Evolutionary conservation across 1,140 invertebrate genomes (phyloP).

Genomic region (Phenacoccus solenopsis): DNA sequence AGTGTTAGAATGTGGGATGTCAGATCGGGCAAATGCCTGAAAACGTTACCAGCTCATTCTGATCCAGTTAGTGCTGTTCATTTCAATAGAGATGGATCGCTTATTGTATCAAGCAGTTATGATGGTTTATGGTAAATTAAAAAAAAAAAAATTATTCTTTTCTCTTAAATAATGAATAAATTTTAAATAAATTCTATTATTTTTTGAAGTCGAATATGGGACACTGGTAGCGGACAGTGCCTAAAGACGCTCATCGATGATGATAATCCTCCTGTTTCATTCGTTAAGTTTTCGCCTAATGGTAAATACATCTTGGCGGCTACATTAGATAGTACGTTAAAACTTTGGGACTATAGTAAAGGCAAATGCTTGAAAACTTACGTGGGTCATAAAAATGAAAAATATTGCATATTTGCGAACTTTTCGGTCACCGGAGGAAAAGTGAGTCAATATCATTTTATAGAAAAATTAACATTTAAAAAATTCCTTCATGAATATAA

Average conservation of each 20-base stretch:
- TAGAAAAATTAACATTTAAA: not conserved
- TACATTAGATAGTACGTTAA: conserved; percentile 94
- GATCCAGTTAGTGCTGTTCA: conserved; percentile 98
- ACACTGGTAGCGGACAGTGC: conserved; percentile 97
- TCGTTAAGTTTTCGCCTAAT: conserved; percentile 99
- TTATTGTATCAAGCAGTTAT: conserved; percentile 98
- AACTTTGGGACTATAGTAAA: conserved; percentile 99
- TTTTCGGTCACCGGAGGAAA: conserved; percentile 99
- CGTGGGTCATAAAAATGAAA: conserved; percentile 95
- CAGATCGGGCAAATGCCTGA: conserved; percentile 91
- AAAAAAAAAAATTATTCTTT: too few relatives aligned
- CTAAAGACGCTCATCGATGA: conserved; percentile 93
- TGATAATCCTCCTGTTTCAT: conserved; percentile 98
- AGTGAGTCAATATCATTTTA: conserved; percentile 39
- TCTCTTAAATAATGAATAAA: too few relatives aligned
- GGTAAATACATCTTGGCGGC: conserved; percentile 98
- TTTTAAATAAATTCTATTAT: too few relatives aligned
- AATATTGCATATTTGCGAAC: conserved; percentile 99
- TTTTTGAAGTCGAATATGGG: conserved; percentile 94
- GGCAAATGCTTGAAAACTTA: conserved; percentile 94
- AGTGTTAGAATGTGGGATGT: conserved; percentile 99
- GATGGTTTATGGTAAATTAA: conserved; percentile 97
- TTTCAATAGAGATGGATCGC: conserved; percentile 97
- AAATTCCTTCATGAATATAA: not conserved
- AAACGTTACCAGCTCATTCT: conserved; percentile 96